Conservation (phyloP, 2,888 invertebrate species). For the Teleiodes luculella region DNA sequence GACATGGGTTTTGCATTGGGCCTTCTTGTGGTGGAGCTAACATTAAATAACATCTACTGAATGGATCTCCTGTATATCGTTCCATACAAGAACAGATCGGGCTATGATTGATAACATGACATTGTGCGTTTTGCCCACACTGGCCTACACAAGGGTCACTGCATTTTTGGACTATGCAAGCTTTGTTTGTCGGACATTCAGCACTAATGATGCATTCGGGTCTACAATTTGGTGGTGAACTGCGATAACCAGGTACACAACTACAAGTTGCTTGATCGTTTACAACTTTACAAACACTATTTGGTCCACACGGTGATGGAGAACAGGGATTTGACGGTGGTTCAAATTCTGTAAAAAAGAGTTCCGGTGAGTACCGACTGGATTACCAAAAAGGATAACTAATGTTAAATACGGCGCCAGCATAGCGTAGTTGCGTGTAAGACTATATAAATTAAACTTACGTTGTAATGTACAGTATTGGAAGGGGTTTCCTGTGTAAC, state of each 20-base stretch:
- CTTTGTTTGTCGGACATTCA: constrained; percentile 83
- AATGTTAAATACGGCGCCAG: too few species aligned
- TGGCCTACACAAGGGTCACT: constrained; percentile 84
- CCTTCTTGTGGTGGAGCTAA: constrained; percentile 38
- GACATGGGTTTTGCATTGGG: constrained; percentile 72
- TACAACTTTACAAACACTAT: constrained; percentile 86
- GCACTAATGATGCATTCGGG: constrained; percentile 85
- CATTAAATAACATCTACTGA: constrained; percentile 76
- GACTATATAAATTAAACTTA: constrained; percentile 31
- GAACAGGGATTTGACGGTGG: constrained; percentile 79
- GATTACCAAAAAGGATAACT: too few species aligned
- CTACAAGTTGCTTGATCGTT: constrained; percentile 86
- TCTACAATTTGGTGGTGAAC: constrained; percentile 83
- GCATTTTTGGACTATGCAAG: constrained; percentile 84
- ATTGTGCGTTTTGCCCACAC: constrained; percentile 85
- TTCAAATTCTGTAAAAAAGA: constrained; percentile 49
- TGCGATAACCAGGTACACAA: constrained; percentile 81
- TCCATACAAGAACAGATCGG: constrained; percentile 83
- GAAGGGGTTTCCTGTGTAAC: constrained; percentile 82
- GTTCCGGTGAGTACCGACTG: too few species aligned
- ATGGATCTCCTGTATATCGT: constrained; percentile 82
- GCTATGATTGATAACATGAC: constrained; percentile 84
- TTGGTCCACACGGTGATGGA: constrained; percentile 90
- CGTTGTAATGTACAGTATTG: constrained; percentile 56
- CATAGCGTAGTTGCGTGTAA: background rate